phyloP scores from a whole-genome alignment of 2,797 vertebrate species.

The Myripristis jacobus region DNA sequence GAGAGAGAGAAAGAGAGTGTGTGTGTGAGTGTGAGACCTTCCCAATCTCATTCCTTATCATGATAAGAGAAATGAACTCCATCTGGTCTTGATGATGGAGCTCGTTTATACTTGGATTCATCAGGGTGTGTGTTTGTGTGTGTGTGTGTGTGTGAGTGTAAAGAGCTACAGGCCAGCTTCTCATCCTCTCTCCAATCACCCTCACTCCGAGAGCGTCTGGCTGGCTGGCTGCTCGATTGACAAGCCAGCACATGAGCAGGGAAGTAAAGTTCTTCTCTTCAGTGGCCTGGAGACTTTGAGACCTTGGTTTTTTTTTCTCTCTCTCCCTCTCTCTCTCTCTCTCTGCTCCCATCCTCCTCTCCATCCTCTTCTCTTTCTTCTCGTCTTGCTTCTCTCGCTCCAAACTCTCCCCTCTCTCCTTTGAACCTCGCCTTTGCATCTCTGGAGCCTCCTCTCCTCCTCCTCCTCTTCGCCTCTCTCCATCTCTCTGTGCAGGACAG shows the following conservation, averaged over 20 bases:
- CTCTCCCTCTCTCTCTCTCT: conserved; percentile 34
- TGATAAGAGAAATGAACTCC: conserved; percentile 38
- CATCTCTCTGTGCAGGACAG: conserved; percentile 18
- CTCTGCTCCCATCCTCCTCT: conserved; percentile 9
- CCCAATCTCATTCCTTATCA: conserved; percentile 25
- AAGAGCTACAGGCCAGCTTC: neutral
- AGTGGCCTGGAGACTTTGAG: conserved; percentile 23
- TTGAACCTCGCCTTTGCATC: no score
- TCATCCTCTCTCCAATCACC: neutral
- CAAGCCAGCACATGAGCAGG: conserved; percentile 26
- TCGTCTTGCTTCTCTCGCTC: neutral
- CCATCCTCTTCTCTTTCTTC: conserved; percentile 4
- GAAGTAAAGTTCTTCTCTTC: conserved; percentile 30
- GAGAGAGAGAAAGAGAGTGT: no score
- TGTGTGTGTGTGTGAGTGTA: no score
- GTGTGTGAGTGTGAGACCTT: no score
- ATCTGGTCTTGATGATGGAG: conserved; percentile 50
- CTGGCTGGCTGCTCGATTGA: conserved; percentile 23
- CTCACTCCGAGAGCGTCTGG: neutral
- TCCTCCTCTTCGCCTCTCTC: no score
- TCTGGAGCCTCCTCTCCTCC: no score
- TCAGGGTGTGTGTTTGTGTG: conserved; percentile 7
- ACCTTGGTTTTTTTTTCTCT: conserved; percentile 33
- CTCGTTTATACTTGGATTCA: conserved; percentile 31
- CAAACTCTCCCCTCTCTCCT: neutral